Percentiles rank a stretch among this genome's conserved stretches.
These are phyloP conservation scores for Parapristionchus giblindavisi DNA, from an alignment of 2,888 invertebrate species.

Conservation along the genomic window DNA sequence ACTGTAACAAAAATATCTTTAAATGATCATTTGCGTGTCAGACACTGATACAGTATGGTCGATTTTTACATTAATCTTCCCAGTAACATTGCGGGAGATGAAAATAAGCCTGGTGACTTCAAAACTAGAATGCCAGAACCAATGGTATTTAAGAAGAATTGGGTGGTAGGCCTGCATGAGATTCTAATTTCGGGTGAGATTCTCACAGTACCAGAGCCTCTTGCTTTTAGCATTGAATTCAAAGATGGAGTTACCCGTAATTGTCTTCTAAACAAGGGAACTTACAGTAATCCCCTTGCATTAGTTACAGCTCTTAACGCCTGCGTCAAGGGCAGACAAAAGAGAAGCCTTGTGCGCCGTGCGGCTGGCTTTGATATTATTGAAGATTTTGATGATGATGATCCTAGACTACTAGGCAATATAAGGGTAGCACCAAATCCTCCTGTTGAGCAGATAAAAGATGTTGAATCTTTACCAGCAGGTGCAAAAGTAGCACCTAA, in stretches of 20 bases:
- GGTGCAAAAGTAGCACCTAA: no score
- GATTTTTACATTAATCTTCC: slow-evolving; percentile 13
- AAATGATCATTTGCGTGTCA: no score
- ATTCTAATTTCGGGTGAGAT: background rate
- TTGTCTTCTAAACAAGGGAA: background rate
- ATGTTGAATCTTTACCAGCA: no score
- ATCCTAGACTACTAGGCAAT: no score
- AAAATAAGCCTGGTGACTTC: background rate
- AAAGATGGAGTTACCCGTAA: background rate
- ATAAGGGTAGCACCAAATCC: no score
- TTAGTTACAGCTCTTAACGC: background rate
- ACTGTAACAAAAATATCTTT: background rate
- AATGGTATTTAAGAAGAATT: background rate
- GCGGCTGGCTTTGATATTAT: no score
- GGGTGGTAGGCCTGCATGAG: slow-evolving; percentile 7
- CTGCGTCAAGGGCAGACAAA: no score
- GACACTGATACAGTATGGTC: background rate
- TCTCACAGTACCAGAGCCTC: background rate
- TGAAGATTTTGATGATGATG: no score
- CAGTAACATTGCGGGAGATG: background rate
- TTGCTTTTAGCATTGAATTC: no score
- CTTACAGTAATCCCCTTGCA: background rate
- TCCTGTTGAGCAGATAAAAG: no score
- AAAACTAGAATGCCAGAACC: background rate
- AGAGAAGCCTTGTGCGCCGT: no score